A percentile compares a stretch with the other conserved stretches of the same genome.
These are phyloP conservation scores for Rhagoletis pomonella DNA, from an alignment of 1,140 invertebrate species.

Conservation along the genomic window DNA sequence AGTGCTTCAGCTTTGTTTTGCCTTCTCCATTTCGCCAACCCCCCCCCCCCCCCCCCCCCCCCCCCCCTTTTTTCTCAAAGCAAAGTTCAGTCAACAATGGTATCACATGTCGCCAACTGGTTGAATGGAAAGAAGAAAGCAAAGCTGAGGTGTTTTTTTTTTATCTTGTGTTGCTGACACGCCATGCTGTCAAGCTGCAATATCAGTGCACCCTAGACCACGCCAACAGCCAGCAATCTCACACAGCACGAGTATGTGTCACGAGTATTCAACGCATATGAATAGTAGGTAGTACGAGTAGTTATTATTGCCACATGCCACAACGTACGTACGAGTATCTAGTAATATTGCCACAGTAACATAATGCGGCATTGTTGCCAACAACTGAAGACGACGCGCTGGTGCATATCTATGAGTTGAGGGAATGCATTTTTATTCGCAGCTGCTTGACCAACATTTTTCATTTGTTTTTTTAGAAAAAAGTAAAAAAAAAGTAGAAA, in stretches of 20 bases:
- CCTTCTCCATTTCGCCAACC: too few relatives aligned
- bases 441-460: constrained; percentile 32
- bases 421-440: neutral
- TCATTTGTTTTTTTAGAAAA: neutral
- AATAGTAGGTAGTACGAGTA: neutral
- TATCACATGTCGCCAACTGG: neutral
- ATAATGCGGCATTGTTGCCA: neutral
- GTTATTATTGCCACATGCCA: constrained; percentile 29
- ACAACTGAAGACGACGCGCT: neutral
- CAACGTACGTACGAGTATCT: neutral
- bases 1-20: neutral
- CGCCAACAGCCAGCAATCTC: neutral
- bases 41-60: too few relatives aligned
- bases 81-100: neutral
- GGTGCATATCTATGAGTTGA: neutral
- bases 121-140: neutral
- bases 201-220: neutral
- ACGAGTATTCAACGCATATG: neutral
- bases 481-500: too few relatives aligned
- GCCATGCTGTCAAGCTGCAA: constrained; percentile 1
- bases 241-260: constrained; percentile 16
- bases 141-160: neutral
- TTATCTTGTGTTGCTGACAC: neutral
- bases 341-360: constrained; percentile 19
- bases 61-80: neutral